Percentiles rank a stretch among this genome's conserved stretches.
phyloP scores from a whole-genome alignment of 2,888 invertebrate species.

The Prosopocoilus inquinatus region DNA sequence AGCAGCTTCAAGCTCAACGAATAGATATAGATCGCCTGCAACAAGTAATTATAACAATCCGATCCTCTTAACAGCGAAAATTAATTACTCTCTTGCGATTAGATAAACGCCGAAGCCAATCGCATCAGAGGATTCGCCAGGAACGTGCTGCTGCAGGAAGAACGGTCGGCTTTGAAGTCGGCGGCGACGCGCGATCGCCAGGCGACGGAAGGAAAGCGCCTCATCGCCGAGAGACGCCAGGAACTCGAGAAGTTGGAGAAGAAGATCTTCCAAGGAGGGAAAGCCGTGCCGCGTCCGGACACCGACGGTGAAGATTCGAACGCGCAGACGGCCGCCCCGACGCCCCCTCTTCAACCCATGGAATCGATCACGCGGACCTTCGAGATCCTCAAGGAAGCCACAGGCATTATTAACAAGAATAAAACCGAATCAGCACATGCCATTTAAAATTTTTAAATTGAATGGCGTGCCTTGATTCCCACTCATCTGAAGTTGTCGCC shows the following conservation, averaged over 20 bases:
- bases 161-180: constrained; percentile 65
- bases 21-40: constrained; percentile 74
- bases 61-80: neutral
- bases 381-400: constrained; percentile 72
- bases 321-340: constrained; percentile 16
- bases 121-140: constrained; percentile 69
- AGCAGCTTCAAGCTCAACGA: constrained; percentile 65
- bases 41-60: constrained; percentile 36
- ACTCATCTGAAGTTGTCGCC: too few relatives aligned
- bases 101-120: constrained; percentile 72
- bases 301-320: constrained; percentile 41
- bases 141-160: constrained; percentile 66
- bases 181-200: constrained; percentile 66
- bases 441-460: too few relatives aligned
- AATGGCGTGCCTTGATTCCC: too few relatives aligned
- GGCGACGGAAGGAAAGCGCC: constrained; percentile 62
- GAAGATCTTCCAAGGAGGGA: constrained; percentile 67
- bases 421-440: too few relatives aligned
- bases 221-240: constrained; percentile 68
- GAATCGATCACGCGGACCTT: constrained; percentile 64
- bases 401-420: constrained; percentile 51
- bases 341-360: constrained; percentile 37
- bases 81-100: constrained; percentile 34
- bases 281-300: constrained; percentile 42
- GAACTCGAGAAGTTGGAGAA: constrained; percentile 77